phyloP scores from a whole-genome alignment of 2,797 vertebrate genomes.

The Xerus rutilus region DNA sequence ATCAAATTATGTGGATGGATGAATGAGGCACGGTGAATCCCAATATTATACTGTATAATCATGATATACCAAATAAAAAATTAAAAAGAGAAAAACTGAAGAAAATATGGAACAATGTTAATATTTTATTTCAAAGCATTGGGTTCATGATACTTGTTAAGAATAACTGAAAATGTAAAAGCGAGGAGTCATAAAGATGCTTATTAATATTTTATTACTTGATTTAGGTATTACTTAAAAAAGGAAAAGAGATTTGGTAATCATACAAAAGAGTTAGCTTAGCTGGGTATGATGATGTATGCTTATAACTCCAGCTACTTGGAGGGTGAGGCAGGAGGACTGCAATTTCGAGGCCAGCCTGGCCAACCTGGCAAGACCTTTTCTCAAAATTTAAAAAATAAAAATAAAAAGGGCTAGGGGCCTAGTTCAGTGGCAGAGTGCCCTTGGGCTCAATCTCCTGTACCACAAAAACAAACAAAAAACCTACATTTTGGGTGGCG shows the following conservation, averaged over 20 bases:
- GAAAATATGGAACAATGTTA: not conserved
- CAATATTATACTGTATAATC: too few relatives aligned
- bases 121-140: conserved; percentile 3
- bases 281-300: not conserved
- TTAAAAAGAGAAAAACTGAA: not conserved
- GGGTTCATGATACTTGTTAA: not conserved
- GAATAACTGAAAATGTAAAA: conserved; percentile 7
- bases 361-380: too few relatives aligned
- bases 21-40: too few relatives aligned
- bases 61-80: too few relatives aligned
- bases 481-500: too few relatives aligned
- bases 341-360: too few relatives aligned
- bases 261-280: not conserved
- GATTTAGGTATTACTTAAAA: conserved; percentile 27
- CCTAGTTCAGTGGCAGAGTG: too few relatives aligned
- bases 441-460: too few relatives aligned
- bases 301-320: not conserved
- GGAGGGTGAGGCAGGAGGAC: not conserved
- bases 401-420: too few relatives aligned
- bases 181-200: not conserved
- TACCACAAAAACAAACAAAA: too few relatives aligned
- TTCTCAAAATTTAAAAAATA: too few relatives aligned
- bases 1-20: too few relatives aligned
- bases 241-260: not conserved
- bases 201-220: conserved; percentile 5